Evolutionary conservation across 2,113 vertebrate species (phyloP).

Genomic region (Raja brachyura): DNA sequence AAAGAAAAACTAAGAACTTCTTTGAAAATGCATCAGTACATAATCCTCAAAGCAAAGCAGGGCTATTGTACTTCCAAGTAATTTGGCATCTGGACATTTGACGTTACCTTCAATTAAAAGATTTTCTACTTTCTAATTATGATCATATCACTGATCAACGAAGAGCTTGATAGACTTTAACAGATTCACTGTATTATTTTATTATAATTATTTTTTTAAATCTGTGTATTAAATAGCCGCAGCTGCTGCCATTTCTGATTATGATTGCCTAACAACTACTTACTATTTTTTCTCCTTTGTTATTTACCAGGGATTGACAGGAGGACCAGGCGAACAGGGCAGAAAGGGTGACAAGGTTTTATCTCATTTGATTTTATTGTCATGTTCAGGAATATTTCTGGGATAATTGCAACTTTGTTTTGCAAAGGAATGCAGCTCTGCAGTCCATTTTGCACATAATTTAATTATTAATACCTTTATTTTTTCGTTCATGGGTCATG

Average conservation of each 20-base stretch:
- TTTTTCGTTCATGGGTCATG: too few relatives aligned
- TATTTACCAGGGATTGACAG: slow-evolving; percentile 66
- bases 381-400: background rate
- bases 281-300: slow-evolving; percentile 47
- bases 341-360: slow-evolving; percentile 85
- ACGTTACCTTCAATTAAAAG: background rate
- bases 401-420: background rate
- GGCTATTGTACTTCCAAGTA: background rate
- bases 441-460: background rate
- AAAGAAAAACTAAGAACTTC: background rate
- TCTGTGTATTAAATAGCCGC: too few relatives aligned
- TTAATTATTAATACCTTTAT: too few relatives aligned
- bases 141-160: too few relatives aligned
- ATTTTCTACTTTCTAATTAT: background rate
- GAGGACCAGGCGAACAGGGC: slow-evolving; percentile 73
- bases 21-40: background rate
- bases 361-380: slow-evolving; percentile 21
- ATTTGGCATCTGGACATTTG: background rate
- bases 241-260: background rate
- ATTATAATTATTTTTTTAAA: too few relatives aligned
- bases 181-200: background rate
- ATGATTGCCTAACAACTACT: background rate
- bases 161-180: slow-evolving; percentile 1
- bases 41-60: background rate
- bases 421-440: background rate